These are phyloP conservation scores for Penaeus vannamei DNA, from an alignment of 1,140 invertebrate genomes.

Conservation along the genomic window DNA sequence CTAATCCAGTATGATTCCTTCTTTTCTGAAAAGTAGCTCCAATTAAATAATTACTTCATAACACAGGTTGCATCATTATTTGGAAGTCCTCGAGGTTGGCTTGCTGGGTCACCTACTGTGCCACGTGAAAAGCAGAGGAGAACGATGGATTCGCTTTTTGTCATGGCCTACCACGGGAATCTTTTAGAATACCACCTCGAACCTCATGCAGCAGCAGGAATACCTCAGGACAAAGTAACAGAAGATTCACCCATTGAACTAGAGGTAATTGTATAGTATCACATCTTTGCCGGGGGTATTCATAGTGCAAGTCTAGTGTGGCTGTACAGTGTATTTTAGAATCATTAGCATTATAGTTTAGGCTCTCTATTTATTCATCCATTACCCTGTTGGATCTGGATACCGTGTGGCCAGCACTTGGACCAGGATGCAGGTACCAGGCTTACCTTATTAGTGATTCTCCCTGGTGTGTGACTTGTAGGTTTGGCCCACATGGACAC, in stretches of 20 bases:
- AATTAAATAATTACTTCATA: background rate
- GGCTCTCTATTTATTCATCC: no score
- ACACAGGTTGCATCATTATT: constrained; percentile 82
- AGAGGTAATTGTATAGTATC: constrained; percentile 42
- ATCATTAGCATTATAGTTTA: background rate
- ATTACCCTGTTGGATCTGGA: no score
- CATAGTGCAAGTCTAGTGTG: no score
- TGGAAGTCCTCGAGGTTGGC: constrained; percentile 82
- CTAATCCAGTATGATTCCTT: no score
- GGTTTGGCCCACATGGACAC: no score
- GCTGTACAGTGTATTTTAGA: background rate
- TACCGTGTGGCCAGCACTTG: no score
- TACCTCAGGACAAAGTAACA: constrained; percentile 90
- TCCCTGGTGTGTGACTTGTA: no score
- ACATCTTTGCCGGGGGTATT: background rate
- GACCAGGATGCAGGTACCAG: no score
- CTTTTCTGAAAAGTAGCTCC: background rate
- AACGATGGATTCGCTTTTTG: constrained; percentile 86
- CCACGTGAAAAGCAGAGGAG: constrained; percentile 71
- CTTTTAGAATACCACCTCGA: constrained; percentile 93
- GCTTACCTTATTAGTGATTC: no score
- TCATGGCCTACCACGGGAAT: constrained; percentile 89
- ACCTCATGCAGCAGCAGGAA: constrained; percentile 81
- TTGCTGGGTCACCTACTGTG: constrained; percentile 73
- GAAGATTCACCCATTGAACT: constrained; percentile 90